These are phyloP conservation scores for Periophthalmodon schlosseri DNA, from an alignment of 2,113 vertebrate genomes.

Conservation along the genomic window DNA sequence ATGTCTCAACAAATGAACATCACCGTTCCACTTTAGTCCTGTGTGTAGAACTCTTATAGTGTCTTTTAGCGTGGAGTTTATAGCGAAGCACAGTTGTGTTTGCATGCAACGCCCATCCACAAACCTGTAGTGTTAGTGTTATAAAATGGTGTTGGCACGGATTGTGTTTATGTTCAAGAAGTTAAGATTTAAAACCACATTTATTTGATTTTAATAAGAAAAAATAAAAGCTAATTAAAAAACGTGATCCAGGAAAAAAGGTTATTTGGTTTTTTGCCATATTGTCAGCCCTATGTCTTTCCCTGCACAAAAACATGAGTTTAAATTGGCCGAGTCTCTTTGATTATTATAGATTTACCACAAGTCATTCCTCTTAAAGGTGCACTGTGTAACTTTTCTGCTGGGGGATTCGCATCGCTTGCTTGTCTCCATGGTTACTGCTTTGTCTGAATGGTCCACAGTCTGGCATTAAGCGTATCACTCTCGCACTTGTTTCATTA, in stretches of 20 bases:
- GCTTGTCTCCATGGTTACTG: too few relatives aligned
- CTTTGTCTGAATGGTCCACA: too few relatives aligned
- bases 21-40: constrained; percentile 19
- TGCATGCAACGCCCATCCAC: constrained; percentile 50
- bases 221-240: not conserved
- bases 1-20: not conserved
- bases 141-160: too few relatives aligned
- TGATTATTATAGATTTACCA: too few relatives aligned
- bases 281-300: too few relatives aligned
- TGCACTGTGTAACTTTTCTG: too few relatives aligned
- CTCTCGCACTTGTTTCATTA: too few relatives aligned
- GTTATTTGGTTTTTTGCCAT: too few relatives aligned
- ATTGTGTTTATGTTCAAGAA: not conserved
- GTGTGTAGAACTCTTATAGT: constrained; percentile 30
- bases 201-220: not conserved
- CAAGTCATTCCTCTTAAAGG: too few relatives aligned
- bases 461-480: too few relatives aligned
- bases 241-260: not conserved
- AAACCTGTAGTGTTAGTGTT: constrained; percentile 10
- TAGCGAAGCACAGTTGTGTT: constrained; percentile 14
- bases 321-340: too few relatives aligned
- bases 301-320: not conserved
- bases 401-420: too few relatives aligned
- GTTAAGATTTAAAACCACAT: not conserved
- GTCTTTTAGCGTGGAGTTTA: constrained; percentile 28